Evolutionary conservation across 2,113 vertebrate genomes (phyloP).

Genomic region (Nesoenas mayeri): DNA sequence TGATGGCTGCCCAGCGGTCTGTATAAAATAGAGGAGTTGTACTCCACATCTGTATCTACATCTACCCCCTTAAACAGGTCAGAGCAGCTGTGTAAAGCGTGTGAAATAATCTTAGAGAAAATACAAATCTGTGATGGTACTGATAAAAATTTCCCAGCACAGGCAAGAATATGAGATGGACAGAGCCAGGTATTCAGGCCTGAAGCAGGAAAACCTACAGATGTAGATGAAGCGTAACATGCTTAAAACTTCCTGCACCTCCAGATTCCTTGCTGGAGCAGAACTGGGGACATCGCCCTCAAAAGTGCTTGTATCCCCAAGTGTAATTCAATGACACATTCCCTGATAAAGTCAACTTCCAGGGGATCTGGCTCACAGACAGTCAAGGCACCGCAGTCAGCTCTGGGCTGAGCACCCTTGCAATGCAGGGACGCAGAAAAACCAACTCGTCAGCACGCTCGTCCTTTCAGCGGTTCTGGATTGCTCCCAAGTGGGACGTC

Average conservation of each 20-base stretch:
- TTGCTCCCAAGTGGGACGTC: constrained; percentile 58
- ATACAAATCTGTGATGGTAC: constrained; percentile 58
- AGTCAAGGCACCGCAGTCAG: constrained; percentile 36
- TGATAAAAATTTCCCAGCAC: constrained; percentile 67
- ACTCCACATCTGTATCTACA: constrained; percentile 12
- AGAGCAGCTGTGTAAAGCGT: constrained; percentile 48
- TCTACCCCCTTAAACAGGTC: constrained; percentile 45
- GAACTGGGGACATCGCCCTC: constrained; percentile 43
- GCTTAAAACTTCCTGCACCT: constrained; percentile 48
- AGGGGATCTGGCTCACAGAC: constrained; percentile 60
- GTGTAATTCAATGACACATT: constrained; percentile 29
- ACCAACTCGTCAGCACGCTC: constrained; percentile 25
- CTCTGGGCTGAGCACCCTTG: constrained; percentile 43
- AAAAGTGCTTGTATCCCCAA: constrained; percentile 13
- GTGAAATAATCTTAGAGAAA: constrained; percentile 50
- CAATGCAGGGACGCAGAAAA: constrained; percentile 32
- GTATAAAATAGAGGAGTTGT: neutral
- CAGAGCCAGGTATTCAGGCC: constrained; percentile 66
- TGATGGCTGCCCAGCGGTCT: constrained; percentile 28
- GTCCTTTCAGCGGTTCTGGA: constrained; percentile 32
- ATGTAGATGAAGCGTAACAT: constrained; percentile 47
- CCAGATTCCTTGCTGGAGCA: constrained; percentile 55
- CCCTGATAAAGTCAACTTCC: constrained; percentile 58
- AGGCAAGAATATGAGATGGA: constrained; percentile 52
- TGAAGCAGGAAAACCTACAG: constrained; percentile 67